Evolutionary conservation across 2,888 invertebrate species (phyloP), one percentile per base, ranked within the genome.

Genomic region (Hoplodrina blanda): DNA sequence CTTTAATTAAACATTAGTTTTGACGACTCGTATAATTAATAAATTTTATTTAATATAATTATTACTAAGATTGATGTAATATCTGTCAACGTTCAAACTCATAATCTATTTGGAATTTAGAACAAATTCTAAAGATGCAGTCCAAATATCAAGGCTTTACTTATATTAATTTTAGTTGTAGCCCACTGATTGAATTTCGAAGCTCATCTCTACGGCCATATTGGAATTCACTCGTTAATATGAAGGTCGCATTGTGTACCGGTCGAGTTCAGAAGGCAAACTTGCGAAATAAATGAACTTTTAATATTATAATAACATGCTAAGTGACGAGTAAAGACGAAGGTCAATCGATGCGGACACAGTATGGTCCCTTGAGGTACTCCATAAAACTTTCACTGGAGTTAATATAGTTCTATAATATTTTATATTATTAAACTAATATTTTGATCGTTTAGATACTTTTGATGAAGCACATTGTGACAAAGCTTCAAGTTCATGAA

Each of bases 211-310:
- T 57, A 30, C 57, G 57, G 55, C 49, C 20, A 30, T 53, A 67
- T 69, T 67, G 56, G 65, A 70, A 70, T 66, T 52, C 37, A 70
- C 68, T 80, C 61, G 67, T 73, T 69, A 65, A 70, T 25, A 61
- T 53, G 69, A 81, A 82, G 82, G 84, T 33, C 69, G 20, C 60
- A 66, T 72, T 66, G 54, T 69, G 19, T 69, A 62, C 53, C 78
- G 62, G 49, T 64, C 30, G 65, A 72, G 70, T 69, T 82, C 76
- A 74, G 68, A 72, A 69, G 73, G 69, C 55, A 62, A 61, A 30
- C 68, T 84, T 76, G 65, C 68, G 73, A 84, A 81, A 84, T 69
- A 72, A 69, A 74, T 84, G 62, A 72, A 74, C 72, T 69, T 75
- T 76, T 57, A 68, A 74, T 80, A 76, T 80, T 76, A 19, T 67